These are phyloP conservation scores for Aepyceros melampus DNA, from an alignment of 2,113 vertebrate genomes.

Conservation along the genomic window DNA sequence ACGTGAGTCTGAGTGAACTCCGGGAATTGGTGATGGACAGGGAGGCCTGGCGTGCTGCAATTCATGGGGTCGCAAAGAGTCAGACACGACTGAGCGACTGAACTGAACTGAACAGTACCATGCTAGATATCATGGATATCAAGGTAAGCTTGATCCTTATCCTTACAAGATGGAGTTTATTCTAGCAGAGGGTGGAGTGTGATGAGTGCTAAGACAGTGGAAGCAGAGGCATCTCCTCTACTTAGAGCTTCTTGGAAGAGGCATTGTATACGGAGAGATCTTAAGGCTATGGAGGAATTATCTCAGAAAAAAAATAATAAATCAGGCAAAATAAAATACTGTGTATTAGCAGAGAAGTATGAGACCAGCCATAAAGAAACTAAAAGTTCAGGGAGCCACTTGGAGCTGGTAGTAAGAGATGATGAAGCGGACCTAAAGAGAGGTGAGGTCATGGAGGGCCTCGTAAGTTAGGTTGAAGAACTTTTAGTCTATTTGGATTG, in stretches of 20 bases:
- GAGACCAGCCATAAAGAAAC: background rate
- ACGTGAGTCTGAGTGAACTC: too few relatives aligned
- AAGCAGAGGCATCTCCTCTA: background rate
- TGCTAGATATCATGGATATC: background rate
- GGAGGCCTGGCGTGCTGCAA: too few relatives aligned
- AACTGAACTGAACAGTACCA: too few relatives aligned
- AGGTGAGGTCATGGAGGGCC: too few relatives aligned
- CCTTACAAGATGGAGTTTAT: background rate
- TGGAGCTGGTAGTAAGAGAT: background rate
- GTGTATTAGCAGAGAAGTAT: background rate
- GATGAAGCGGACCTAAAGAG: background rate
- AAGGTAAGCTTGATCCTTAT: background rate
- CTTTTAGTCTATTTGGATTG: background rate
- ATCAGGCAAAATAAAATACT: background rate
- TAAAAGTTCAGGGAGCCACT: background rate
- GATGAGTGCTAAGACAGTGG: background rate
- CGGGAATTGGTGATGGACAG: too few relatives aligned
- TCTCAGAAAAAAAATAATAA: background rate
- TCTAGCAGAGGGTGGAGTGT: background rate
- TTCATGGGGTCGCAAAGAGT: too few relatives aligned
- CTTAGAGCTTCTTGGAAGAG: background rate
- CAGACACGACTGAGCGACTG: too few relatives aligned
- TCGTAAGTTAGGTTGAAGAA: background rate
- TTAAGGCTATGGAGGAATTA: background rate
- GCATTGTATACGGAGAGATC: background rate